A percentile compares a stretch with the other conserved stretches of the same genome.
These are phyloP conservation scores for Mellivora capensis DNA, from an alignment of 2,113 vertebrate genomes.

Conservation along the genomic window DNA sequence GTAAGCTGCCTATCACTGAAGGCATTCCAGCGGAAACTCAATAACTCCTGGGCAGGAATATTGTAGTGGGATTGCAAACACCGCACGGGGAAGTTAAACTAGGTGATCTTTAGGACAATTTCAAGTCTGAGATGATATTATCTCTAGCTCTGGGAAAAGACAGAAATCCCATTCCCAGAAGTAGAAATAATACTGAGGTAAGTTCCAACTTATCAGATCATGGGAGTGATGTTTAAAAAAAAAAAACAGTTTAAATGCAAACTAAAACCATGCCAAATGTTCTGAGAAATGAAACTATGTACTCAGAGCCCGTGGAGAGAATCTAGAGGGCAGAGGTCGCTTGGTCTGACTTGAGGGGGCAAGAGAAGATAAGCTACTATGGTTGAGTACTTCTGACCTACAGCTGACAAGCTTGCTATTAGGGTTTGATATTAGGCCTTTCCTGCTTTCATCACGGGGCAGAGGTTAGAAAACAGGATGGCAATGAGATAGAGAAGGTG, in stretches of 20 bases:
- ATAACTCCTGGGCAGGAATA: not conserved
- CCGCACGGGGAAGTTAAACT: not conserved
- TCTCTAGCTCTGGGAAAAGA: conserved; percentile 9
- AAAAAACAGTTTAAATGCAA: not conserved
- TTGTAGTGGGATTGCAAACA: not conserved
- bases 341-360: not conserved
- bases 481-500: not conserved
- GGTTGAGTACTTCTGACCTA: not conserved
- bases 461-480: not conserved
- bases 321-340: not conserved
- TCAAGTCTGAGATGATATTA: not conserved
- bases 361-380: not conserved
- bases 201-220: not conserved
- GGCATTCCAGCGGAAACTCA: not conserved
- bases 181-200: conserved; percentile 30
- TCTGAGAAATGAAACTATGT: not conserved
- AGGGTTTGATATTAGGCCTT: not conserved
- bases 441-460: not conserved
- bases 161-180: conserved; percentile 38
- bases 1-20: not conserved
- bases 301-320: not conserved
- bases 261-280: conserved; percentile 28
- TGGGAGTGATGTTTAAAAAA: not conserved
- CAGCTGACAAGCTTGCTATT: not conserved
- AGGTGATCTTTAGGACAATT: conserved; percentile 29